These are phyloP conservation scores for Psammodynastes pulverulentus DNA, from an alignment of 2,113 vertebrate species.

Conservation along the genomic window DNA sequence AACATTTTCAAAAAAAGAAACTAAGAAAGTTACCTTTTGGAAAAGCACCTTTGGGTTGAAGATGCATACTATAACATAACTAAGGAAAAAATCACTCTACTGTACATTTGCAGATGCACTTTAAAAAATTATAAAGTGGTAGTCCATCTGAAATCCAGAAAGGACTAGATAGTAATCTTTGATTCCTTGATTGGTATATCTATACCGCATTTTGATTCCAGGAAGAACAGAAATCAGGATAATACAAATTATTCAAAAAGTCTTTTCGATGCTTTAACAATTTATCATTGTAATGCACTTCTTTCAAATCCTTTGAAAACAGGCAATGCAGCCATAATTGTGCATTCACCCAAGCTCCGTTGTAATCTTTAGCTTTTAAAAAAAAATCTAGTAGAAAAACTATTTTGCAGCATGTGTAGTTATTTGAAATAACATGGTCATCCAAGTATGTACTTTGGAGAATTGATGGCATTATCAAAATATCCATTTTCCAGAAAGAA, in stretches of 20 bases:
- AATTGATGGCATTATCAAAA: slow-evolving; percentile 7
- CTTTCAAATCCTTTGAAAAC: neutral
- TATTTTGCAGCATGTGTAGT: neutral
- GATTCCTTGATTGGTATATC: neutral
- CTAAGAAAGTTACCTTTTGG: neutral
- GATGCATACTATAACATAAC: neutral
- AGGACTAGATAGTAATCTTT: neutral
- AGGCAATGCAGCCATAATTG: neutral
- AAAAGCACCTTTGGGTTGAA: neutral
- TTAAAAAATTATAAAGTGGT: neutral
- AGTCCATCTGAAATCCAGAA: neutral
- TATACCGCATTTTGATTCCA: neutral
- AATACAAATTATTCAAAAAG: neutral
- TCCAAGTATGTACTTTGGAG: neutral
- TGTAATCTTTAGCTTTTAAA: neutral
- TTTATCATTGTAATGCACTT: neutral
- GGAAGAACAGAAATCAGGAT: neutral
- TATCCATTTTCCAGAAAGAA: slow-evolving; percentile 51
- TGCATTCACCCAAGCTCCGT: neutral
- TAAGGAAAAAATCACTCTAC: neutral
- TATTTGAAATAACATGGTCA: neutral
- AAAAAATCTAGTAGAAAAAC: neutral
- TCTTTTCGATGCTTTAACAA: neutral
- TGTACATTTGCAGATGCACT: neutral
- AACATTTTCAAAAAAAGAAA: neutral